Conservation (phyloP, 2,113 vertebrate species). For the Psophia crepitans region DNA sequence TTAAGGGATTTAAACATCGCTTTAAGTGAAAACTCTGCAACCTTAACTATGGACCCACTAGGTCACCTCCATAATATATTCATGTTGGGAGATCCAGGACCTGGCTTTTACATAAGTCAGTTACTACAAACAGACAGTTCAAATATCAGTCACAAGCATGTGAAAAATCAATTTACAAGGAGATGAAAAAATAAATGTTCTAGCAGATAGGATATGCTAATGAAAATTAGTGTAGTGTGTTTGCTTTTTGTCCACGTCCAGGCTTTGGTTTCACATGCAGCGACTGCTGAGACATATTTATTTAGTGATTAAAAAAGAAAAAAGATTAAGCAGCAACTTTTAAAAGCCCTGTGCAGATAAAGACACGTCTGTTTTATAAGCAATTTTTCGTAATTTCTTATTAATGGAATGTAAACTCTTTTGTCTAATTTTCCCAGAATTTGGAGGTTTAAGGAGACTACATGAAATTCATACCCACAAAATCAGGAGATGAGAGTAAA, state of each 20-base stretch:
- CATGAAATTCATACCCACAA: background rate
- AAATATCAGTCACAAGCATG: constrained; percentile 52
- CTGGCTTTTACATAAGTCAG: constrained; percentile 51
- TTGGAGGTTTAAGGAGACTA: constrained; percentile 6
- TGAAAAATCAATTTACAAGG: constrained; percentile 65
- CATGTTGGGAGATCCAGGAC: constrained; percentile 34
- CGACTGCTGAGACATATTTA: constrained; percentile 30
- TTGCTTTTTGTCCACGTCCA: constrained; percentile 52
- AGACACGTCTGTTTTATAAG: constrained; percentile 24
- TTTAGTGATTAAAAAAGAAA: constrained; percentile 48
- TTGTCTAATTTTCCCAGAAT: constrained; percentile 28
- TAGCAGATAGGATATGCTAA: constrained; percentile 55
- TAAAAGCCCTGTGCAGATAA: constrained; percentile 43
- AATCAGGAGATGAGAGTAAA: background rate
- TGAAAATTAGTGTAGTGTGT: constrained; percentile 53
- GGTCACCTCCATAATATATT: constrained; percentile 51
- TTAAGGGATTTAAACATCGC: constrained; percentile 58
- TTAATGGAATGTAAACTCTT: constrained; percentile 22
- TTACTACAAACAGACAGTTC: constrained; percentile 63
- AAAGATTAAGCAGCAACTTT: constrained; percentile 50
- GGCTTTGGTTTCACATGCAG: constrained; percentile 47
- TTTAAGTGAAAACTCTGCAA: constrained; percentile 56
- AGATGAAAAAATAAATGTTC: constrained; percentile 67
- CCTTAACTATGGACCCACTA: constrained; percentile 7
- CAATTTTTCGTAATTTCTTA: constrained; percentile 53